Evolutionary conservation across 2,888 invertebrate species (phyloP).

Genomic region (Parnassius mnemosyne): DNA sequence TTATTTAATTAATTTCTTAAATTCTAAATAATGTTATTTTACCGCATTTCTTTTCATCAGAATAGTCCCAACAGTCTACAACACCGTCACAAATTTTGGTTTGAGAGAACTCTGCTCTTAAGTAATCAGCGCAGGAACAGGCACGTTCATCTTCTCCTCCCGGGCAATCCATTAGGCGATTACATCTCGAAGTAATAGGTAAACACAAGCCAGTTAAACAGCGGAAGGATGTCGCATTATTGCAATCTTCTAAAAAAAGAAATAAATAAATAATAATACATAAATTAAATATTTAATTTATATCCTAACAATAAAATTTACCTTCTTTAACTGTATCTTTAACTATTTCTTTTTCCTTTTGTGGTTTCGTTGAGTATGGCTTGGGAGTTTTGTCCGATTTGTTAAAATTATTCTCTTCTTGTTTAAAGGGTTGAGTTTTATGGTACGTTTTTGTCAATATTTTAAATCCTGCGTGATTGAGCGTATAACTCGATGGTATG

Average conservation of each 20-base stretch:
- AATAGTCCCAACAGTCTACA: conserved; percentile 89
- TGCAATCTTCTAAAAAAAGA: conserved; percentile 59
- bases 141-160: conserved; percentile 86
- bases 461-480: conserved; percentile 84
- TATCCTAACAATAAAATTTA: conserved; percentile 32
- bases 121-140: conserved; percentile 88
- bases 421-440: conserved; percentile 75
- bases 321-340: conserved; percentile 48
- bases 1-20: not conserved
- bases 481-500: conserved; percentile 80
- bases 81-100: conserved; percentile 90
- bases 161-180: conserved; percentile 85
- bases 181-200: conserved; percentile 84
- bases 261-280: not conserved
- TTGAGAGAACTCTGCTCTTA: conserved; percentile 84
- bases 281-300: not conserved
- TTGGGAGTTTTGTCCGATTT: conserved; percentile 63
- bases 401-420: conserved; percentile 64
- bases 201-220: conserved; percentile 84
- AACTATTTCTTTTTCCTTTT: conserved; percentile 50
- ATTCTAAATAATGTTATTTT: conserved; percentile 36
- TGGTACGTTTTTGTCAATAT: conserved; percentile 84
- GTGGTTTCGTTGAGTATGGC: conserved; percentile 45
- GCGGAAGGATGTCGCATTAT: conserved; percentile 75
- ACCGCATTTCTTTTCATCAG: conserved; percentile 89